phyloP scores from a whole-genome alignment of 2,888 invertebrate genomes.

The Cabera pusaria region DNA sequence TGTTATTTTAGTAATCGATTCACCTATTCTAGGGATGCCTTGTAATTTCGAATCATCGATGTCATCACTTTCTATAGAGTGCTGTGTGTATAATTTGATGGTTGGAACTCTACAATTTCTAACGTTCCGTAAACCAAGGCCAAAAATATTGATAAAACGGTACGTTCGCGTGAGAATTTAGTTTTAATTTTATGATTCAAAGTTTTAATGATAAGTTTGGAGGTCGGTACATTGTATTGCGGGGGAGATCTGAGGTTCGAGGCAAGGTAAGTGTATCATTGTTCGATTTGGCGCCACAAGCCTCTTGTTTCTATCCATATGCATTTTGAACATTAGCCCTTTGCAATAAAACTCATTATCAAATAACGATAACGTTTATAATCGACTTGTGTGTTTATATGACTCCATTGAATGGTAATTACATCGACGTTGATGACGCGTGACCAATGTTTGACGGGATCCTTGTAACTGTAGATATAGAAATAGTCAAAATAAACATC shows the following conservation, averaged over 20 bases:
- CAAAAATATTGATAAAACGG: constrained; percentile 16
- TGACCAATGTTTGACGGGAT: constrained; percentile 48
- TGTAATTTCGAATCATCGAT: too few species aligned
- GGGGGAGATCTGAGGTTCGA: constrained; percentile 57
- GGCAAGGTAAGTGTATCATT: constrained; percentile 54
- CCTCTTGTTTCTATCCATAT: constrained; percentile 1
- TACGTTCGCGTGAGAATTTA: constrained; percentile 25
- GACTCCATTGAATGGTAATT: constrained; percentile 58
- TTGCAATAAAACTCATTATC: too few species aligned
- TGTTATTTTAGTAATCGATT: background rate
- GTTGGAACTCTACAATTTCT: too few species aligned
- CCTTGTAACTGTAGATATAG: constrained; percentile 51
- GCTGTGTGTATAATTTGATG: too few species aligned
- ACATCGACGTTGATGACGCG: constrained; percentile 54
- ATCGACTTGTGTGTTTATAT: constrained; percentile 17
- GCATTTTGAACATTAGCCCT: constrained; percentile 6
- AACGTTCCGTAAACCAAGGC: constrained; percentile 10
- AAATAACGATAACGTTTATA: too few species aligned
- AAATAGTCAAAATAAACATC: constrained; percentile 37
- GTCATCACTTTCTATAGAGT: too few species aligned
- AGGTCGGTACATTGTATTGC: constrained; percentile 66
- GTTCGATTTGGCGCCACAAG: constrained; percentile 35
- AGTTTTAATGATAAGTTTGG: constrained; percentile 34
- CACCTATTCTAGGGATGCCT: too few species aligned
- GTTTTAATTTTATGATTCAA: constrained; percentile 23